These are phyloP conservation scores for Isichthys henryi DNA, from an alignment of 2,113 vertebrate species.

Conservation along the genomic window DNA sequence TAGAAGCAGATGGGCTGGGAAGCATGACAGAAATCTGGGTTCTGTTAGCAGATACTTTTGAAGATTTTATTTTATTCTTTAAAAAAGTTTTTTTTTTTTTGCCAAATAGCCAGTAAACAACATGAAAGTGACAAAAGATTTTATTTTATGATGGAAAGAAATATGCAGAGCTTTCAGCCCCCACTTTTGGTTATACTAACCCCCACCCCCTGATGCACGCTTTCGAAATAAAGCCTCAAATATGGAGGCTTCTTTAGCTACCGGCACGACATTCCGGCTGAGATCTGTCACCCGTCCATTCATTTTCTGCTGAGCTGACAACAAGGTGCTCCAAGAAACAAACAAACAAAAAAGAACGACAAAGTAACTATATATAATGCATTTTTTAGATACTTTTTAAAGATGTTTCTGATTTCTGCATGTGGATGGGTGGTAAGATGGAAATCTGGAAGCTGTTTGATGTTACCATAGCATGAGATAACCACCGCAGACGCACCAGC, in stretches of 20 bases:
- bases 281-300: background rate
- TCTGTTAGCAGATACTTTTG: constrained; percentile 72
- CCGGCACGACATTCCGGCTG: background rate
- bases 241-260: background rate
- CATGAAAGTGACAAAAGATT: constrained; percentile 66
- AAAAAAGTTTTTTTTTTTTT: constrained; percentile 57
- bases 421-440: background rate
- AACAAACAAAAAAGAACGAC: background rate
- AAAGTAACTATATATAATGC: background rate
- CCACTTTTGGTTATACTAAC: background rate
- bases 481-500: background rate
- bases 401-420: background rate
- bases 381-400: background rate
- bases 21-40: constrained; percentile 83
- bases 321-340: background rate
- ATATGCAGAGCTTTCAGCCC: background rate
- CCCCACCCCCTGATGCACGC: background rate
- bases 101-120: constrained; percentile 72
- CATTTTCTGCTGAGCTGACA: background rate
- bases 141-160: constrained; percentile 21
- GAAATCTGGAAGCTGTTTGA: background rate
- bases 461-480: background rate
- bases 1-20: constrained; percentile 79
- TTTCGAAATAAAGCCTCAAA: background rate
- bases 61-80: constrained; percentile 63